Percentiles rank a stretch among this genome's conserved stretches.
phyloP scores from a whole-genome alignment of 2,888 invertebrate species.

The Agrypnus murinus region DNA sequence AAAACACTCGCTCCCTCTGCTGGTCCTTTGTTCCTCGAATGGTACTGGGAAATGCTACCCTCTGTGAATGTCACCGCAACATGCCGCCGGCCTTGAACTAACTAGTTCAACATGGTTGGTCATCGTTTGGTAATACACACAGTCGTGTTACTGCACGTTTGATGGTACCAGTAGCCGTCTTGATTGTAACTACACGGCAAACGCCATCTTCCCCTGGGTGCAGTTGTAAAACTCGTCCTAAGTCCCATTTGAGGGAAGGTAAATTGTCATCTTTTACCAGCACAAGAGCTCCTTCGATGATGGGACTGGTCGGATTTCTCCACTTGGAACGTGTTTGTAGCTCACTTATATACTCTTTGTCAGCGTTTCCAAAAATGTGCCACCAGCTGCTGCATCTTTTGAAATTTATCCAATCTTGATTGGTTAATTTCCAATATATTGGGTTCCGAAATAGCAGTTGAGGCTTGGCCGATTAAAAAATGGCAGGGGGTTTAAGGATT shows the following conservation, averaged over 20 bases:
- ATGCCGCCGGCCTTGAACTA: no score
- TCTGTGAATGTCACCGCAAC: no score
- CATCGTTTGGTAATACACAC: conserved; percentile 7
- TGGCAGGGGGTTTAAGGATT: not conserved
- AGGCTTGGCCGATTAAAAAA: not conserved
- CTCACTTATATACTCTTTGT: no score
- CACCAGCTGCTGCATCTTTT: no score
- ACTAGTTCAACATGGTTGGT: no score
- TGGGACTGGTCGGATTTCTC: not conserved
- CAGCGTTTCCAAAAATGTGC: no score
- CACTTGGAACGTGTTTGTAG: no score
- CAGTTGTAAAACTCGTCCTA: conserved; percentile 36
- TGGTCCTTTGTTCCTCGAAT: no score
- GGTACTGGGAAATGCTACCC: no score
- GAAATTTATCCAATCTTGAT: no score
- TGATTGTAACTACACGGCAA: conserved; percentile 5
- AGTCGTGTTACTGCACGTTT: not conserved
- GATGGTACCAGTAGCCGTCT: not conserved
- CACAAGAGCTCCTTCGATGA: conserved; percentile 41
- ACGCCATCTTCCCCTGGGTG: conserved; percentile 41
- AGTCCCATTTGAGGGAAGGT: conserved; percentile 48
- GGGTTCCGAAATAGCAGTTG: not conserved
- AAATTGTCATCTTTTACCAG: conserved; percentile 48
- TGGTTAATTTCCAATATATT: no score
- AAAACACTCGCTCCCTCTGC: no score